A percentile compares a stretch with the other conserved stretches of the same genome.
These are phyloP conservation scores for Nasonia oneida DNA, from an alignment of 2,888 invertebrate genomes.

Conservation along the genomic window DNA sequence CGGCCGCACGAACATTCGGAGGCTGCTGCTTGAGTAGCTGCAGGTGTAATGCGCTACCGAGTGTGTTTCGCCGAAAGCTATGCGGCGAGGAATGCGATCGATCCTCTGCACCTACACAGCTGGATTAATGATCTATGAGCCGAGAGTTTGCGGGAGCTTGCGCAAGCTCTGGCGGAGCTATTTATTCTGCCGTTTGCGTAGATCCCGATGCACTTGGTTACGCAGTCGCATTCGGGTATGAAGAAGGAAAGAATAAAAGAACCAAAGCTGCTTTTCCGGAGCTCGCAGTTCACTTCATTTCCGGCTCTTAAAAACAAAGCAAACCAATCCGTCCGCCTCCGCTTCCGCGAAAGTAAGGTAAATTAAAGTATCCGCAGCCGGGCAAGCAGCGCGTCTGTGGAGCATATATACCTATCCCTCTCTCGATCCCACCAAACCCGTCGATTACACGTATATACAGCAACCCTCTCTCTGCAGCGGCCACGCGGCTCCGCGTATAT, in stretches of 20 bases:
- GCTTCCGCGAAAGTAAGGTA: slow-evolving; percentile 52
- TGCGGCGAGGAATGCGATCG: slow-evolving; percentile 5
- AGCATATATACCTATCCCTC: not conserved
- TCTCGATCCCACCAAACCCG: not conserved
- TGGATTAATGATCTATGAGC: not conserved
- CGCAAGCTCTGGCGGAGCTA: no score
- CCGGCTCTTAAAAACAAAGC: slow-evolving; percentile 49
- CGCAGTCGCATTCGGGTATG: no score
- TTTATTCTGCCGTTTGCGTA: no score
- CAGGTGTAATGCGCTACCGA: not conserved
- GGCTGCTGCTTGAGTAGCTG: slow-evolving; percentile 24
- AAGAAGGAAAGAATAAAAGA: no score
- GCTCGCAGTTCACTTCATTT: slow-evolving; percentile 42
- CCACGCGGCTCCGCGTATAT: not conserved
- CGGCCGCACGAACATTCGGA: not conserved
- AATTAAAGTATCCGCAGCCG: slow-evolving; percentile 58
- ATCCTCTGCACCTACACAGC: not conserved
- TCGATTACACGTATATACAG: slow-evolving; percentile 29
- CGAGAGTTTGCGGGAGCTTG: not conserved
- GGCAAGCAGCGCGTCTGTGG: not conserved
- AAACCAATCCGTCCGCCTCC: slow-evolving; percentile 23
- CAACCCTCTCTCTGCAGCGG: not conserved
- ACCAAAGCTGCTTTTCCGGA: not conserved
- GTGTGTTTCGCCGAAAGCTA: not conserved
- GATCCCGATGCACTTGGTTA: no score